Evolutionary conservation across 1,140 invertebrate species (phyloP).

Genomic region (Leptinotarsa lineolata): DNA sequence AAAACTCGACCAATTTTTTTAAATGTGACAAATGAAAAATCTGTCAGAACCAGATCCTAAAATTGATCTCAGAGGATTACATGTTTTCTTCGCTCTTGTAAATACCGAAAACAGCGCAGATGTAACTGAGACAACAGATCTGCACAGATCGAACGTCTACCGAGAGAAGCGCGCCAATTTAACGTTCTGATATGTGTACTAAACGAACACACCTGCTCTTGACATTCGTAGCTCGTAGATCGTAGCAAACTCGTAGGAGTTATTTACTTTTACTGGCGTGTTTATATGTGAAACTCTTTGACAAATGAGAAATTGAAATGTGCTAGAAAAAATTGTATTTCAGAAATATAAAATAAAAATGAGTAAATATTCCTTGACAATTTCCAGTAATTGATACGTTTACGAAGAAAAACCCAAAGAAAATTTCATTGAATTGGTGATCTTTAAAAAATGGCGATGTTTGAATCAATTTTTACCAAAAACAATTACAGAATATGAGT

Average conservation of each 20-base stretch:
- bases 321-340: slow-evolving; percentile 17
- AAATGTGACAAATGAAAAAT: too few species aligned
- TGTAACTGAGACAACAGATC: too few species aligned
- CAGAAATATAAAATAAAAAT: slow-evolving; percentile 10
- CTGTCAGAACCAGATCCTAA: too few species aligned
- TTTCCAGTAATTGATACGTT: slow-evolving; percentile 2
- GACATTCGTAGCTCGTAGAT: slow-evolving; percentile 1
- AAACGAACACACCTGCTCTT: background rate
- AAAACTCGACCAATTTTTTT: too few species aligned
- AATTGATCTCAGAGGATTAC: too few species aligned
- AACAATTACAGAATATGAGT: slow-evolving; percentile 11
- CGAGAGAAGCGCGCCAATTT: too few species aligned
- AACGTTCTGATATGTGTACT: too few species aligned
- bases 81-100: too few species aligned
- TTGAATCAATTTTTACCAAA: slow-evolving; percentile 29
- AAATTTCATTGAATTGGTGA: background rate
- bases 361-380: background rate
- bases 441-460: slow-evolving; percentile 28
- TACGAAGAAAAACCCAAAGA: background rate
- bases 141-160: too few species aligned
- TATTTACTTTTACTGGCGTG: slow-evolving; percentile 50
- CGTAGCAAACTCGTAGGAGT: slow-evolving; percentile 35
- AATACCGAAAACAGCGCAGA: too few species aligned
- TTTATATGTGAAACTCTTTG: slow-evolving; percentile 49
- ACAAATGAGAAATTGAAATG: slow-evolving; percentile 37